Conservation (phyloP, 1,140 invertebrate species). For the Heliconius hermathena region DNA sequence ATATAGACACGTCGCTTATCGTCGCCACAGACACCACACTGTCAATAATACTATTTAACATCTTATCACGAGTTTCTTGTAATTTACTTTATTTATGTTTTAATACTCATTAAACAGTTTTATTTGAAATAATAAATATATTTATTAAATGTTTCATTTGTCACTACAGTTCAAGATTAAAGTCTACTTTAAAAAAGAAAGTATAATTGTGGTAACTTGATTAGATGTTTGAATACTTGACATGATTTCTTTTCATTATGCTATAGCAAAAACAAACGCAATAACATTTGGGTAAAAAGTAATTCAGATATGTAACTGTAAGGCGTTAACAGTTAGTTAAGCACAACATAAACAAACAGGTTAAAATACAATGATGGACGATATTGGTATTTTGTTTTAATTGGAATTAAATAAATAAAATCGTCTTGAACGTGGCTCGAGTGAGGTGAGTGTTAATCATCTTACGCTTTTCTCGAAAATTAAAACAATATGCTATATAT, state of each 20-base stretch:
- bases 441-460: background rate
- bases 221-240: too few relatives aligned
- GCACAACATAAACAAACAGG: background rate
- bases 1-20: slow-evolving; percentile 13
- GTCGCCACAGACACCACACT: background rate
- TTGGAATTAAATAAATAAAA: background rate
- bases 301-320: background rate
- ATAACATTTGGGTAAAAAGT: background rate
- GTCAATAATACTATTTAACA: slow-evolving; percentile 8
- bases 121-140: background rate
- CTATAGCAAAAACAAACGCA: too few relatives aligned
- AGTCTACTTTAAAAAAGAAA: too few relatives aligned
- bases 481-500: too few relatives aligned
- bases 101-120: background rate
- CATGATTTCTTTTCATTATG: too few relatives aligned
- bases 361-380: background rate
- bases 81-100: background rate
- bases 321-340: background rate
- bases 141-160: background rate
- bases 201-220: too few relatives aligned
- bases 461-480: too few relatives aligned
- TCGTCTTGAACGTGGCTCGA: background rate
- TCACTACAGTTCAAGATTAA: too few relatives aligned
- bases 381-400: background rate
- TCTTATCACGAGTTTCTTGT: background rate